Conservation (phyloP, 2,888 invertebrate genomes). For the Hetaerina titia region DNA sequence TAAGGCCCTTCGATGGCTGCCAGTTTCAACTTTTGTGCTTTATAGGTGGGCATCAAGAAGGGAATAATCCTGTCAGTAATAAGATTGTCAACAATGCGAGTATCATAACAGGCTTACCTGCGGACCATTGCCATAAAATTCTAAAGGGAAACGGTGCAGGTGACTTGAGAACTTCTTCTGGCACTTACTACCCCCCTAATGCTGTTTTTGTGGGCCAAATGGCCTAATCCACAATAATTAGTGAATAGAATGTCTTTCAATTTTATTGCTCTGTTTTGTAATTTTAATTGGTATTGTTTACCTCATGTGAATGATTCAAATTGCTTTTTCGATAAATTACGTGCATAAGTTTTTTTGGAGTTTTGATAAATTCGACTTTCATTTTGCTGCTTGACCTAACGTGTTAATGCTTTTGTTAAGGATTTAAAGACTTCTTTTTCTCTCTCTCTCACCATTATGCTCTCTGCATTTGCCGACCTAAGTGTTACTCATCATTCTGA, state of each 20-base stretch:
- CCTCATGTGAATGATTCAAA: slow-evolving; percentile 18
- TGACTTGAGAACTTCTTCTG: slow-evolving; percentile 17
- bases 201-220: slow-evolving; percentile 25
- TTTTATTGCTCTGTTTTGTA: slow-evolving; percentile 8
- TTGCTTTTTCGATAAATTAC: slow-evolving; percentile 29
- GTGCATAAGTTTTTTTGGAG: background rate
- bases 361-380: slow-evolving; percentile 14
- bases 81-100: slow-evolving; percentile 18
- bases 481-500: too few relatives aligned
- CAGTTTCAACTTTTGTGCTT: slow-evolving; percentile 59
- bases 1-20: background rate
- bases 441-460: too few relatives aligned
- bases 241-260: slow-evolving; percentile 11
- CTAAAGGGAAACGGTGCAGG: slow-evolving; percentile 41
- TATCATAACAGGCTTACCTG: slow-evolving; percentile 40
- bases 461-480: too few relatives aligned
- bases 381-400: slow-evolving; percentile 36
- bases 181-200: background rate
- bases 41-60: slow-evolving; percentile 48
- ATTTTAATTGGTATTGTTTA: slow-evolving; percentile 40
- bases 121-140: slow-evolving; percentile 47
- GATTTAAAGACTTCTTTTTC: too few relatives aligned
- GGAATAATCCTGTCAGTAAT: slow-evolving; percentile 28
- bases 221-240: background rate
- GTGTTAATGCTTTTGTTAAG: too few relatives aligned